Percentiles rank a stretch among this genome's conserved stretches.
These are phyloP conservation scores for Argyresthia albistria DNA, from an alignment of 2,888 invertebrate genomes.

Conservation along the genomic window DNA sequence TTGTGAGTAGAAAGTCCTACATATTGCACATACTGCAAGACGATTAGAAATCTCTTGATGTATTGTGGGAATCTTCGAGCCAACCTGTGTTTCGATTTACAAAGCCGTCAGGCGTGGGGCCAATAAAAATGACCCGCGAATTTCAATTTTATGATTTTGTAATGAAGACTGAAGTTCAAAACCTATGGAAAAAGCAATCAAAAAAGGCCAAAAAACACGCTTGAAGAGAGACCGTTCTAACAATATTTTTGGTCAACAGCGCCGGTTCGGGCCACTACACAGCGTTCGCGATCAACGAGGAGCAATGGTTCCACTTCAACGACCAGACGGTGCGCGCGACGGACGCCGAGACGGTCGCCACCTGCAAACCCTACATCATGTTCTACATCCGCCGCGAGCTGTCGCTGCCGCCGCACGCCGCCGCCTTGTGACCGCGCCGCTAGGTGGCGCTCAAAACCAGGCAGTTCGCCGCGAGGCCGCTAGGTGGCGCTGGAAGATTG, in stretches of 20 bases:
- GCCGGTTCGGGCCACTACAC: slow-evolving; percentile 90
- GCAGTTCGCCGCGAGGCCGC: background rate
- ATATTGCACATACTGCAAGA: too few species aligned
- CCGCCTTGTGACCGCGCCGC: slow-evolving; percentile 6
- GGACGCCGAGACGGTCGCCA: slow-evolving; percentile 76
- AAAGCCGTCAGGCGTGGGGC: too few species aligned
- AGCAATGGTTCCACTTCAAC: slow-evolving; percentile 90
- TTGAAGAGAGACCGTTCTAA: too few species aligned
- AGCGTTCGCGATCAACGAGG: slow-evolving; percentile 85
- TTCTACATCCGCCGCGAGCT: slow-evolving; percentile 85
- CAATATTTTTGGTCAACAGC: slow-evolving; percentile 39
- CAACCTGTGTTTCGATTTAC: too few species aligned
- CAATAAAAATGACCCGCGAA: too few species aligned
- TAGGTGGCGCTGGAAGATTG: background rate
- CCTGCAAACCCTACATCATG: slow-evolving; percentile 88
- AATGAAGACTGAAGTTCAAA: background rate
- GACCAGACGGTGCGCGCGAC: slow-evolving; percentile 85
- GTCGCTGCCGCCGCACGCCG: slow-evolving; percentile 28
- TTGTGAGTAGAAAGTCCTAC: too few species aligned
- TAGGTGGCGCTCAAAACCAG: too few species aligned
- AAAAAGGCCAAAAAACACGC: too few species aligned
- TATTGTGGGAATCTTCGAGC: too few species aligned
- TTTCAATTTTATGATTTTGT: too few species aligned
- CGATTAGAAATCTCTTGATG: too few species aligned
- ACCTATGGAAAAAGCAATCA: background rate